These are phyloP conservation scores for Doryteuthis pealeii DNA, from an alignment of 1,140 invertebrate species.

Conservation along the genomic window DNA sequence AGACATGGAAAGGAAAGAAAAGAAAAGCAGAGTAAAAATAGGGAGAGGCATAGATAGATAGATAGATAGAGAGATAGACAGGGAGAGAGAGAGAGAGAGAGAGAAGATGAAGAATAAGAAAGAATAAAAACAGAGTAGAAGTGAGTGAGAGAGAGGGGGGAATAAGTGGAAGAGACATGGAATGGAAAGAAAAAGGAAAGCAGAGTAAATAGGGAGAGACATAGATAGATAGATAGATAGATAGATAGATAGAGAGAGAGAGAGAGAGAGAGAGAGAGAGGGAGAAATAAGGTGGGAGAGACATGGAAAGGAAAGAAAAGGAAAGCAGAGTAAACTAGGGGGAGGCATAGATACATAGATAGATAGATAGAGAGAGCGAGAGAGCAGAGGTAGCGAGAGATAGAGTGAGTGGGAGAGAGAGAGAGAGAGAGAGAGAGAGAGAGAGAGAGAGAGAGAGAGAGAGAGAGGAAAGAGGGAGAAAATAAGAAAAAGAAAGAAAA, in stretches of 20 bases:
- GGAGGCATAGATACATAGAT: neutral
- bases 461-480: too few relatives aligned
- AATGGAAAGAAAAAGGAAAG: neutral
- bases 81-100: neutral
- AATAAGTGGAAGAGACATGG: neutral
- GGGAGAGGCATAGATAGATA: too few relatives aligned
- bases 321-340: neutral
- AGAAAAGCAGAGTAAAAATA: too few relatives aligned
- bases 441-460: too few relatives aligned
- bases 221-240: neutral
- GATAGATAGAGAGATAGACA: constrained; percentile 2
- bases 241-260: constrained; percentile 9
- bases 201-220: too few relatives aligned
- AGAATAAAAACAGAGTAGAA: neutral
- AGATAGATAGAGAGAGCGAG: too few relatives aligned
- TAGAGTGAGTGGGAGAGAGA: too few relatives aligned
- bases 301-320: neutral
- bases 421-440: too few relatives aligned
- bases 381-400: too few relatives aligned
- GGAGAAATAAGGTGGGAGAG: neutral
- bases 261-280: constrained; percentile 13
- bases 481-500: too few relatives aligned
- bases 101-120: neutral
- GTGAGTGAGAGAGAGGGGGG: neutral
- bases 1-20: too few relatives aligned